A percentile compares a stretch with the other conserved stretches of the same genome.
These are phyloP conservation scores for Pimpla rufipes DNA, from an alignment of 2,888 invertebrate species.

Conservation along the genomic window DNA sequence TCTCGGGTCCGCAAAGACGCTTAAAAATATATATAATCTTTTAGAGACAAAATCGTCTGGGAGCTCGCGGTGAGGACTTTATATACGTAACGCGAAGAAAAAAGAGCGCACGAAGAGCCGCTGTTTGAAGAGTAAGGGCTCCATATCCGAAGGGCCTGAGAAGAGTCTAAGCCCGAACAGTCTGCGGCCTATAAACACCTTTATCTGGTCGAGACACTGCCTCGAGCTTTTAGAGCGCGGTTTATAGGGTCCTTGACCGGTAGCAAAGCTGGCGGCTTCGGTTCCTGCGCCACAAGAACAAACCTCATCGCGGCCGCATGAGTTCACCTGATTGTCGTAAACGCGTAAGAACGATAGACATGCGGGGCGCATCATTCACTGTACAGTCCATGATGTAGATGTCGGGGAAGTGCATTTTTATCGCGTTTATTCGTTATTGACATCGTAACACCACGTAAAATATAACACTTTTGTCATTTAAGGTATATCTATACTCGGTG, in stretches of 20 bases:
- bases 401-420: slow-evolving; percentile 34
- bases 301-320: slow-evolving; percentile 23
- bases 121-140: background rate
- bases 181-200: slow-evolving; percentile 57
- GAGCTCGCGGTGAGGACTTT: background rate
- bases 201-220: slow-evolving; percentile 60
- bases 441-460: slow-evolving; percentile 26
- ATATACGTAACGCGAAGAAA: slow-evolving; percentile 3
- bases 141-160: background rate
- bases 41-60: background rate
- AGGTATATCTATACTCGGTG: no score
- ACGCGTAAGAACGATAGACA: slow-evolving; percentile 23
- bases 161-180: slow-evolving; percentile 27
- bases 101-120: slow-evolving; percentile 15
- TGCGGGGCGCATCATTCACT: background rate
- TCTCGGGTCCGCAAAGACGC: background rate
- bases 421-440: slow-evolving; percentile 1
- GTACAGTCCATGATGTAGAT: slow-evolving; percentile 8
- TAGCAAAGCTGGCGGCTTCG: slow-evolving; percentile 1
- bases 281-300: slow-evolving; percentile 3
- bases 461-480: slow-evolving; percentile 29
- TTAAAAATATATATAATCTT: background rate
- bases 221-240: slow-evolving; percentile 37
- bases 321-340: slow-evolving; percentile 38
- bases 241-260: slow-evolving; percentile 54